Percentiles rank a stretch among this genome's conserved stretches.
Conservation (phyloP, 64 coral and sea anemone genomes). For the Catalaphyllia jardinei region DNA sequence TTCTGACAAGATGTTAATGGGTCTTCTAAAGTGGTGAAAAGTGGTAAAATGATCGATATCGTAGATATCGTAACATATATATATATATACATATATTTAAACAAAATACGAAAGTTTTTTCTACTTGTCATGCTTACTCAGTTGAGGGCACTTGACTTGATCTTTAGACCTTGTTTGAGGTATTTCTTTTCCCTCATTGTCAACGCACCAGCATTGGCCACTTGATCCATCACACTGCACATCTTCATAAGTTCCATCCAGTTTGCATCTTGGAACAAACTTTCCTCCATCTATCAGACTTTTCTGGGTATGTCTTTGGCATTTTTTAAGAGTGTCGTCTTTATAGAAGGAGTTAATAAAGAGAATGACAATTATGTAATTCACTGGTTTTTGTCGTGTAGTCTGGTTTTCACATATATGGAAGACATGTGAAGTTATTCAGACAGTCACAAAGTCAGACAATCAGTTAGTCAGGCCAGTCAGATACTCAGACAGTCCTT, state of each 20-base stretch:
- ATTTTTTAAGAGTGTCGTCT: constrained; percentile 17
- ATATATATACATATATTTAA: too few relatives aligned
- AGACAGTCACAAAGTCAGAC: too few relatives aligned
- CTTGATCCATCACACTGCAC: constrained; percentile 62
- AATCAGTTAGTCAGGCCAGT: too few relatives aligned
- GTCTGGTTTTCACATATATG: too few relatives aligned
- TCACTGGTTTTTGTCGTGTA: too few relatives aligned
- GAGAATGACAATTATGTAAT: too few relatives aligned
- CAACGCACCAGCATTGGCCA: constrained; percentile 65
- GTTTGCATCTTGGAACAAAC: constrained; percentile 72
- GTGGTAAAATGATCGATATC: background rate
- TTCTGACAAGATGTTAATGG: constrained; percentile 62
- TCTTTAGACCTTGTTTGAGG: constrained; percentile 50
- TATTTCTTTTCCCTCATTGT: constrained; percentile 53
- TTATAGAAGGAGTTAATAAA: background rate
- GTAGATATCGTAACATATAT: too few relatives aligned
- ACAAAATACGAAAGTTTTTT: background rate
- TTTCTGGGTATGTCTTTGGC: constrained; percentile 22
- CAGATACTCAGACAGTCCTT: too few relatives aligned
- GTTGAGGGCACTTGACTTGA: constrained; percentile 52
- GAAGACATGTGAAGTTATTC: too few relatives aligned
- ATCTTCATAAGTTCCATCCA: constrained; percentile 68
- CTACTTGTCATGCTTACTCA: constrained; percentile 15
- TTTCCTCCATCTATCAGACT: constrained; percentile 1
- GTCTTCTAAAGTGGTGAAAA: constrained; percentile 22